A percentile compares a stretch with the other conserved stretches of the same genome.
Conservation (phyloP, 2,888 invertebrate species). For the Lycophotia porphyrea region DNA sequence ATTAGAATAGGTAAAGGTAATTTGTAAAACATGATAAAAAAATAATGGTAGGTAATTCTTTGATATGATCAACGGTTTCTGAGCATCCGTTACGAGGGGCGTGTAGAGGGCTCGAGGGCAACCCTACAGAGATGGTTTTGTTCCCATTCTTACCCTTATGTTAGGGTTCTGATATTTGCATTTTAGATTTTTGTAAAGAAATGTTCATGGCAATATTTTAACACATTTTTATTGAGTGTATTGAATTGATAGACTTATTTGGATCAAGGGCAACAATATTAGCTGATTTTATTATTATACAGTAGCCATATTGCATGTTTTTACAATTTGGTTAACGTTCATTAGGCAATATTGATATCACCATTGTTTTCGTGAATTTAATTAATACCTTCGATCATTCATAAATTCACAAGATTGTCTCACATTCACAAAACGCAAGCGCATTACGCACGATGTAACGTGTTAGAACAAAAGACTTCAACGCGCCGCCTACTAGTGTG, state of each 20-base stretch:
- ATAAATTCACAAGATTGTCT: not conserved
- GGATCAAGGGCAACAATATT: not conserved
- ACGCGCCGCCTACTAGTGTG: slow-evolving; percentile 66
- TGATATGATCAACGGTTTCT: slow-evolving; percentile 69
- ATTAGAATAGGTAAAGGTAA: slow-evolving; percentile 1
- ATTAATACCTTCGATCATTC: not conserved
- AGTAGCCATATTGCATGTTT: not conserved
- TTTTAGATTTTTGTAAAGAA: slow-evolving; percentile 39
- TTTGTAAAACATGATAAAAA: slow-evolving; percentile 43
- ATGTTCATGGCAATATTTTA: slow-evolving; percentile 48
- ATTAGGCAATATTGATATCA: not conserved
- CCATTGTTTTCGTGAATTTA: slow-evolving; percentile 12
- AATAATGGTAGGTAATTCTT: slow-evolving; percentile 54
- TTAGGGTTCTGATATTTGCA: slow-evolving; percentile 52
- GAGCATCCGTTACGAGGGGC: slow-evolving; percentile 66
- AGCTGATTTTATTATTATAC: not conserved
- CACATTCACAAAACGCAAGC: not conserved
- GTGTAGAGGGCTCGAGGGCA: slow-evolving; percentile 43
- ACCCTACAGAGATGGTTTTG: slow-evolving; percentile 42
- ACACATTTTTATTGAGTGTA: slow-evolving; percentile 42
- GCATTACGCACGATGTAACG: not conserved
- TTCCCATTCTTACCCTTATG: slow-evolving; percentile 52
- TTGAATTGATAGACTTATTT: slow-evolving; percentile 22
- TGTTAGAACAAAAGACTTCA: slow-evolving; percentile 75
- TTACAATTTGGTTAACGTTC: not conserved